Conservation (phyloP, 2,888 invertebrate genomes). For the Andrena camellia region DNA sequence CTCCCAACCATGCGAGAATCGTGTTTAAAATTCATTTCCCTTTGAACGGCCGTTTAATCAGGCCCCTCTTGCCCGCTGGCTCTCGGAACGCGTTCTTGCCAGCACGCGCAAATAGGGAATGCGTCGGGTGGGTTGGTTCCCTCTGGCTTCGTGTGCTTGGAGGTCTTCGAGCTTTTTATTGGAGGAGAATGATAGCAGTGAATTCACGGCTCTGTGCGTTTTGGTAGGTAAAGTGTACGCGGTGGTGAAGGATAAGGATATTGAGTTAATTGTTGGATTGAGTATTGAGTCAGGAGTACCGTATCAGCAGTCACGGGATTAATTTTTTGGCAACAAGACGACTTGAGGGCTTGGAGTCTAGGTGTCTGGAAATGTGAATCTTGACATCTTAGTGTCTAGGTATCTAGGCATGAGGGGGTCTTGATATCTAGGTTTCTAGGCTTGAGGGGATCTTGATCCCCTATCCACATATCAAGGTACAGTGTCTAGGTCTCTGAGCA, state of each 20-base stretch:
- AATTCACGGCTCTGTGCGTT: not conserved
- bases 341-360: too few species aligned
- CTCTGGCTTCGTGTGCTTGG: not conserved
- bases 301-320: not conserved
- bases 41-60: conserved; percentile 49
- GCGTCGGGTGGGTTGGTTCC: conserved; percentile 16
- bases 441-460: too few species aligned
- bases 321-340: too few species aligned
- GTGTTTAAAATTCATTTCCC: conserved; percentile 58
- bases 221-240: not conserved
- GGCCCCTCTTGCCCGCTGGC: conserved; percentile 13
- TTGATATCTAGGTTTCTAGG: too few species aligned
- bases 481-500: too few species aligned
- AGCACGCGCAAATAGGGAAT: not conserved
- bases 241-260: not conserved
- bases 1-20: conserved; percentile 27
- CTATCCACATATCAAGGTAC: too few species aligned
- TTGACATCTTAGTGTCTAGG: too few species aligned
- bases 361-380: too few species aligned
- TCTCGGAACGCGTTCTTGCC: conserved; percentile 8
- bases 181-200: not conserved
- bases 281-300: not conserved
- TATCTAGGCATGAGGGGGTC: too few species aligned
- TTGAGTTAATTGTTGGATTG: not conserved
- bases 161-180: not conserved